Conservation (phyloP, 92 coral and sea anemone species). For the Palythoa caribaeorum region DNA sequence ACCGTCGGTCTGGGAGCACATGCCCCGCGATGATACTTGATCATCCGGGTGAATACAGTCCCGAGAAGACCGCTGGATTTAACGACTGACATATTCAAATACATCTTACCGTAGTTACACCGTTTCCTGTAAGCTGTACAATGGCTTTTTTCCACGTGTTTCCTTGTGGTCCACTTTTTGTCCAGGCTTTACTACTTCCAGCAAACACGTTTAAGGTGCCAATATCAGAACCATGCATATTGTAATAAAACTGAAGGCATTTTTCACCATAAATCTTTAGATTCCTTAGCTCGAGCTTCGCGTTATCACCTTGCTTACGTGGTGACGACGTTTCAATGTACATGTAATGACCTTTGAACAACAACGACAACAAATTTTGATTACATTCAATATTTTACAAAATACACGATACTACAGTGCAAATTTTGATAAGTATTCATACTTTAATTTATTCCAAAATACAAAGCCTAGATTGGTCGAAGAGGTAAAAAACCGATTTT, state of each 20-base stretch:
- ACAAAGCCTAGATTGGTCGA: too few relatives aligned
- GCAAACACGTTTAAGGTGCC: constrained; percentile 42
- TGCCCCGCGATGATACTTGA: neutral
- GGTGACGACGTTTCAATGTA: constrained; percentile 22
- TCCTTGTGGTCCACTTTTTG: constrained; percentile 37
- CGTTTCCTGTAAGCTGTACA: neutral
- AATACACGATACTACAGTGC: too few relatives aligned
- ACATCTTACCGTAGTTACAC: constrained; percentile 20
- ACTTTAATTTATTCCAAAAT: too few relatives aligned
- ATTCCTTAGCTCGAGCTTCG: constrained; percentile 21
- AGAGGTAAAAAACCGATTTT: too few relatives aligned
- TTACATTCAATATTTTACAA: too few relatives aligned
- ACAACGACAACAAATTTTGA: neutral
- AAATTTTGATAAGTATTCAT: too few relatives aligned
- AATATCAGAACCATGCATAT: constrained; percentile 52
- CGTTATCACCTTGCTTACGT: constrained; percentile 10
- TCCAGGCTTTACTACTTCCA: neutral
- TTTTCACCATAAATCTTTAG: constrained; percentile 20
- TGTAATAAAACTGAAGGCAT: constrained; percentile 65
- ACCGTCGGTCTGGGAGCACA: too few relatives aligned
- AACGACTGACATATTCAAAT: neutral
- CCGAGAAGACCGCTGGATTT: neutral
- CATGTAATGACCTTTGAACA: constrained; percentile 12
- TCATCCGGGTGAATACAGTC: neutral
- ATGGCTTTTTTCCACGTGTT: constrained; percentile 39